Evolutionary conservation across 64 coral and sea anemone species (phyloP).

Genomic region (Stichodactyla mertensii): DNA sequence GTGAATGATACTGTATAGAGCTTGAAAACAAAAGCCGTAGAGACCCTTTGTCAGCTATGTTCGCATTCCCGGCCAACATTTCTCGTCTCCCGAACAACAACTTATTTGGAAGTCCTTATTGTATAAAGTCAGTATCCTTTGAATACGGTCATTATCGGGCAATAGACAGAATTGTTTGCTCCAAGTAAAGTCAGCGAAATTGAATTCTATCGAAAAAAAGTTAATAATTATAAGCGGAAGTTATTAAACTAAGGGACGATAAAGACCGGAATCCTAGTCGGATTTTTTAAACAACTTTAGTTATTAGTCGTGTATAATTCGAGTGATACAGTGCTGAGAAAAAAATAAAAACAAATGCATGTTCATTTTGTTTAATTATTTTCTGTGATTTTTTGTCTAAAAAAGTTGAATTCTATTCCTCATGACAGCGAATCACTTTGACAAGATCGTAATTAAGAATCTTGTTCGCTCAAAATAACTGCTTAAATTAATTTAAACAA

Average conservation of each 20-base stretch:
- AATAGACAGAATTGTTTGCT: neutral
- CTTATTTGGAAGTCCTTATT: neutral
- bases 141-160: neutral
- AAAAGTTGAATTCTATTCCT: neutral
- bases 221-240: neutral
- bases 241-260: neutral
- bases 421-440: neutral
- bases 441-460: conserved; percentile 10
- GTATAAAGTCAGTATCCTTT: neutral
- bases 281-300: neutral
- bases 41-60: neutral
- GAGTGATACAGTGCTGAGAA: neutral
- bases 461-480: conserved; percentile 7
- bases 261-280: neutral
- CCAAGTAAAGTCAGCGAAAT: neutral
- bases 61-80: conserved; percentile 3
- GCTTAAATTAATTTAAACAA: conserved; percentile 7
- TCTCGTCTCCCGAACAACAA: conserved; percentile 2
- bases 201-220: neutral
- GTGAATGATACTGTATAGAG: conserved; percentile 2
- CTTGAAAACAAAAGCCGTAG: neutral
- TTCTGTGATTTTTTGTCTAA: neutral
- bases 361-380: neutral
- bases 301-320: neutral
- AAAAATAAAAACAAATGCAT: neutral